These are phyloP conservation scores for Globodera ellingtonae DNA, from an alignment of 1,140 invertebrate genomes.

Conservation along the genomic window DNA sequence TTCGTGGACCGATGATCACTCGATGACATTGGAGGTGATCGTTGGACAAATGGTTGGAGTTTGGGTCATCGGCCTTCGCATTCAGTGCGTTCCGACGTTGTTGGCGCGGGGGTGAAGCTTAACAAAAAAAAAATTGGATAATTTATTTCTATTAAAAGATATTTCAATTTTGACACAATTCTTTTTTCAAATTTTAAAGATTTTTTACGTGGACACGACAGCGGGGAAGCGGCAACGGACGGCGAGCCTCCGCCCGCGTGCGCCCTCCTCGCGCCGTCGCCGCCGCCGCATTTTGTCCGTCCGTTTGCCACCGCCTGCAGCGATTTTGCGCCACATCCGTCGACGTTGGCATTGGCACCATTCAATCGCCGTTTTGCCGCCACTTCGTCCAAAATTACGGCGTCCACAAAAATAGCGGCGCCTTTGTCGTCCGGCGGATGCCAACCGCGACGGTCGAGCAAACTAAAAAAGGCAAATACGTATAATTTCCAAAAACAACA, in stretches of 20 bases:
- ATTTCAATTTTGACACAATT: too few species aligned
- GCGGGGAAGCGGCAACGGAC: background rate
- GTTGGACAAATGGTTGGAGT: background rate
- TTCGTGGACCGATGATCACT: background rate
- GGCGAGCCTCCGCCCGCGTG: conserved; percentile 3
- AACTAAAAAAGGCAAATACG: background rate
- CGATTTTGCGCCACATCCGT: background rate
- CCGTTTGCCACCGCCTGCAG: background rate
- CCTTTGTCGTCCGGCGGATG: conserved; percentile 6
- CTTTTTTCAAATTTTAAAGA: background rate
- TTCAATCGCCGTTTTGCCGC: background rate
- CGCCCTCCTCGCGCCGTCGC: background rate
- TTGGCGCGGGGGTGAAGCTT: conserved; percentile 21
- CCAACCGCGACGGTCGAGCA: conserved; percentile 24
- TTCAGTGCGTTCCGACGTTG: conserved; percentile 4
- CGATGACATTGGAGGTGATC: conserved; percentile 1
- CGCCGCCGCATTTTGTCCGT: background rate
- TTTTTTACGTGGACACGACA: conserved; percentile 11
- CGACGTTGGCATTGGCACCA: background rate
- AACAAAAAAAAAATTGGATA: background rate
- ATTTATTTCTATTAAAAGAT: too few species aligned
- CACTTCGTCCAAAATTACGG: conserved; percentile 11
- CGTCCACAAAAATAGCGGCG: conserved; percentile 7
- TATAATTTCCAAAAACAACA: too few species aligned
- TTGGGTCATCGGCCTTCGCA: background rate